A percentile compares a stretch with the other conserved stretches of the same genome.
Evolutionary conservation across 2,888 invertebrate genomes (phyloP).

Genomic region (Neoitamus cyanurus): DNA sequence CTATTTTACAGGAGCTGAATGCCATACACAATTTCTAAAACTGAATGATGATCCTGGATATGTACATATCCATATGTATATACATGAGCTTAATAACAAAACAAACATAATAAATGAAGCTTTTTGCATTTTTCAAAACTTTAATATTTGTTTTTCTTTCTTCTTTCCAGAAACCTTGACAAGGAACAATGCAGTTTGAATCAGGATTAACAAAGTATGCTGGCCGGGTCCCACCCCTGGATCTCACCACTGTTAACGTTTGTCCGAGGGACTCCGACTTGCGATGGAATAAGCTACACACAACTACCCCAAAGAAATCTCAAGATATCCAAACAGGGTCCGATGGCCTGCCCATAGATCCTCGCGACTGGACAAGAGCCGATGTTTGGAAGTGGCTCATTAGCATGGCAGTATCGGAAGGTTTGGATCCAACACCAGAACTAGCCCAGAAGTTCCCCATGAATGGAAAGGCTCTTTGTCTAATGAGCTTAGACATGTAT

Average conservation of each 20-base stretch:
- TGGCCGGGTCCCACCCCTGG: slow-evolving; percentile 64
- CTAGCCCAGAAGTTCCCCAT: slow-evolving; percentile 74
- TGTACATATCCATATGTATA: too few relatives aligned
- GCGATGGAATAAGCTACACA: slow-evolving; percentile 55
- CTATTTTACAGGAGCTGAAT: too few relatives aligned
- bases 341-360: slow-evolving; percentile 70
- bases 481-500: slow-evolving; percentile 83
- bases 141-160: neutral
- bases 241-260: slow-evolving; percentile 62
- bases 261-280: slow-evolving; percentile 59
- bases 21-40: too few relatives aligned
- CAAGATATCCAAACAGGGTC: slow-evolving; percentile 57
- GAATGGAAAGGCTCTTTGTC: slow-evolving; percentile 83
- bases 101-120: too few relatives aligned
- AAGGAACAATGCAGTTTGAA: slow-evolving; percentile 62
- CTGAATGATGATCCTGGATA: too few relatives aligned
- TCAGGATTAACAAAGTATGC: slow-evolving; percentile 63
- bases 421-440: slow-evolving; percentile 63
- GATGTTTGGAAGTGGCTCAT: slow-evolving; percentile 77
- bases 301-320: slow-evolving; percentile 53
- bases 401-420: slow-evolving; percentile 70
- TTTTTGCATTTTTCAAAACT: neutral
- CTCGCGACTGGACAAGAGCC: slow-evolving; percentile 76
- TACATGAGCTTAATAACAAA: too few relatives aligned
- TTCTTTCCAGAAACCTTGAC: slow-evolving; percentile 38